Percentiles rank a stretch among this genome's conserved stretches.
Evolutionary conservation across 1,140 invertebrate species (phyloP).

Genomic region (Drosophila jambulina): DNA sequence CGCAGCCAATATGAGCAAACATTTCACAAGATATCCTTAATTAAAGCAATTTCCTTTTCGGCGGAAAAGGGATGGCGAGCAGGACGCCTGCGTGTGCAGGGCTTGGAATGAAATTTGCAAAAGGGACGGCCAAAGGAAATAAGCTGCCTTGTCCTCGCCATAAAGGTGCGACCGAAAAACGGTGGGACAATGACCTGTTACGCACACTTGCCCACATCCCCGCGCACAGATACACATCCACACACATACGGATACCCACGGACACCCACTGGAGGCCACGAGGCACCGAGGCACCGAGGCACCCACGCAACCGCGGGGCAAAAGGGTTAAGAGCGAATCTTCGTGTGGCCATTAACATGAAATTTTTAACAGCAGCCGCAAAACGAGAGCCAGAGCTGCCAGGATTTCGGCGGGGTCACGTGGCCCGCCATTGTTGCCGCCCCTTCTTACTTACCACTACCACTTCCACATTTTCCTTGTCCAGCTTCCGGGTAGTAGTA

Average conservation of each 20-base stretch:
- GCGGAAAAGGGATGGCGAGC: conserved; percentile 11
- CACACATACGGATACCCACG: conserved; percentile 2
- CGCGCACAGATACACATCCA: conserved; percentile 11
- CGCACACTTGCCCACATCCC: conserved; percentile 42
- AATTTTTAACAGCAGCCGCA: conserved; percentile 78
- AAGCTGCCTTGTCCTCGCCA: conserved; percentile 67
- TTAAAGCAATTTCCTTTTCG: conserved; percentile 76
- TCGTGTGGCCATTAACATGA: conserved; percentile 83
- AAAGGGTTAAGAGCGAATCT: conserved; percentile 77
- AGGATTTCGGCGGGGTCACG: conserved; percentile 66
- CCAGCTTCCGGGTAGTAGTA: neutral
- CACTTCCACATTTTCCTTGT: conserved; percentile 9
- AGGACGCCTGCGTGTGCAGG: conserved; percentile 45
- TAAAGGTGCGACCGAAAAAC: conserved; percentile 76
- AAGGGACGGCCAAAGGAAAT: conserved; percentile 69
- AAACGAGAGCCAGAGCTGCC: conserved; percentile 39
- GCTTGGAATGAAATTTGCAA: conserved; percentile 76
- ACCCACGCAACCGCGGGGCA: conserved; percentile 43
- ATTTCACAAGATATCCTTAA: conserved; percentile 80
- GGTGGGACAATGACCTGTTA: conserved; percentile 73
- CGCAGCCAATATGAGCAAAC: conserved; percentile 66
- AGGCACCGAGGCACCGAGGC: neutral
- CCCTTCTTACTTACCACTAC: conserved; percentile 10
- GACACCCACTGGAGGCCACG: neutral
- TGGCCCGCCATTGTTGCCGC: conserved; percentile 57